Evolutionary conservation across 2,888 invertebrate genomes (phyloP).

Genomic region (Entomobrya multifasciata): DNA sequence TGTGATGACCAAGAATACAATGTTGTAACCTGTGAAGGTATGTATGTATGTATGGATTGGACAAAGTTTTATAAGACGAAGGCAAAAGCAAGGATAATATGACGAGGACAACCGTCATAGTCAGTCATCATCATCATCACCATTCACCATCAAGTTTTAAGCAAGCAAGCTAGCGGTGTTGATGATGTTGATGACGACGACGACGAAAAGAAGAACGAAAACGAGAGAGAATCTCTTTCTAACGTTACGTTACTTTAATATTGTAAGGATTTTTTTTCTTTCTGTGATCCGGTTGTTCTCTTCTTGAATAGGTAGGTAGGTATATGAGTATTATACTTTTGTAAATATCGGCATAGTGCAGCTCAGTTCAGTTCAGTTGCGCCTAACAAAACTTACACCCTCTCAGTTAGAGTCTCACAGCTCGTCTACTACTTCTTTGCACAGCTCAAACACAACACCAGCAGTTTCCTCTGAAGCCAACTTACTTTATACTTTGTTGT

Average conservation of each 20-base stretch:
- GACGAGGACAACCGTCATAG: slow-evolving; percentile 39
- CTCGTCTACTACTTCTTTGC: not conserved
- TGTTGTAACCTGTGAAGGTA: slow-evolving; percentile 26
- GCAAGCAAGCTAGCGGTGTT: slow-evolving; percentile 1
- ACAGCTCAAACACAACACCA: slow-evolving; percentile 19
- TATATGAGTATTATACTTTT: not conserved
- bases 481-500: too few relatives aligned
- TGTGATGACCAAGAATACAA: slow-evolving; percentile 52
- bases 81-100: slow-evolving; percentile 46
- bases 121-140: slow-evolving; percentile 33
- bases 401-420: slow-evolving; percentile 13
- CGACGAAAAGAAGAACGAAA: slow-evolving; percentile 62
- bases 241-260: slow-evolving; percentile 20
- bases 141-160: not conserved
- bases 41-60: not conserved
- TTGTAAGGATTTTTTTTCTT: not conserved
- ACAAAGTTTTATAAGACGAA: slow-evolving; percentile 19
- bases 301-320: not conserved
- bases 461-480: slow-evolving; percentile 18
- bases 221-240: slow-evolving; percentile 40
- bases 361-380: slow-evolving; percentile 32
- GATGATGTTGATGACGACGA: slow-evolving; percentile 40
- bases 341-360: slow-evolving; percentile 38
- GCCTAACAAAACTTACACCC: slow-evolving; percentile 39
- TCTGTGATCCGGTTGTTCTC: slow-evolving; percentile 41